These are phyloP conservation scores for Plectropomus leopardus DNA, from an alignment of 2,113 vertebrate genomes.

Conservation along the genomic window DNA sequence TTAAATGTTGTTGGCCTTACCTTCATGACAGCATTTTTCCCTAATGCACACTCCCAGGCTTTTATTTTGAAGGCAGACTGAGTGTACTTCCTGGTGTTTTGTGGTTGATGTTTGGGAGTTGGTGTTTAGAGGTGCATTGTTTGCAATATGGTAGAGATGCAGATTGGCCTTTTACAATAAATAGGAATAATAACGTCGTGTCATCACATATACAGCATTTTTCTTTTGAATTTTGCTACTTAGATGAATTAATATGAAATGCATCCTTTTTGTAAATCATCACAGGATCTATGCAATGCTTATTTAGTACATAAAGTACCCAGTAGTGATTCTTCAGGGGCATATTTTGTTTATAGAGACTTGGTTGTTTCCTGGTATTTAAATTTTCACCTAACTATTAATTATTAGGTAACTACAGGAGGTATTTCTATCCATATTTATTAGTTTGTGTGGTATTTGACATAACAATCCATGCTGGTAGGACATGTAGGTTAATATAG, in stretches of 20 bases:
- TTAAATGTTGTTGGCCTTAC: background rate
- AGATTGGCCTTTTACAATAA: background rate
- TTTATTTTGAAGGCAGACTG: slow-evolving; percentile 51
- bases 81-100: slow-evolving; percentile 10
- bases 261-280: background rate
- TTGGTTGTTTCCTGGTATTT: background rate
- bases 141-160: slow-evolving; percentile 16
- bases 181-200: background rate
- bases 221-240: background rate
- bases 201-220: background rate
- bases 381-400: background rate
- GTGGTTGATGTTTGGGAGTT: background rate
- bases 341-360: background rate
- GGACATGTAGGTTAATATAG: background rate
- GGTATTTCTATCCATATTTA: background rate
- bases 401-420: background rate
- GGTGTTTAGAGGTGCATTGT: background rate
- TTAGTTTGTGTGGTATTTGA: background rate
- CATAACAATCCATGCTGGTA: background rate
- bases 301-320: background rate
- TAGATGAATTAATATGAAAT: background rate
- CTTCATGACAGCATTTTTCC: background rate
- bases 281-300: background rate
- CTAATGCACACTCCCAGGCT: background rate
- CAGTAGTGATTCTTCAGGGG: background rate